phyloP scores from a whole-genome alignment of 2,797 vertebrate genomes.

The Somateria mollissima region DNA sequence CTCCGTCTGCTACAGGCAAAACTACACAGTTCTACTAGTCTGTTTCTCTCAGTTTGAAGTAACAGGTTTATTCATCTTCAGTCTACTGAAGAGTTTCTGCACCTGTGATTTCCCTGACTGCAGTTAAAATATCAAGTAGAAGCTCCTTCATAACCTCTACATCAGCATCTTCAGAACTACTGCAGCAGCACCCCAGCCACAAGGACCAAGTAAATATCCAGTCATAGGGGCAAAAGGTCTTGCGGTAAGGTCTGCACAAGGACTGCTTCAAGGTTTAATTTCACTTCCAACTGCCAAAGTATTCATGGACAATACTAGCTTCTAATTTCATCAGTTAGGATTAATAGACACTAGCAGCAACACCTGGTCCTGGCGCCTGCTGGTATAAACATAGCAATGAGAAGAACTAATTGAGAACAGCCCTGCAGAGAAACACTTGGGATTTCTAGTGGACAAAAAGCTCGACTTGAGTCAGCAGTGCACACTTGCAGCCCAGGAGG shows the following conservation, averaged over 20 bases:
- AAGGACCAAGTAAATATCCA: not conserved
- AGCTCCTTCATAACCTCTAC: not conserved
- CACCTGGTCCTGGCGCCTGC: not conserved
- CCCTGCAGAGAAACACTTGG: no score
- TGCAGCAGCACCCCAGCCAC: not conserved
- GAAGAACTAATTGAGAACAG: no score
- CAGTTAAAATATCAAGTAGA: not conserved
- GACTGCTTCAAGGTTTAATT: not conserved
- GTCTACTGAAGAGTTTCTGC: not conserved
- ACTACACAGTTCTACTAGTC: not conserved
- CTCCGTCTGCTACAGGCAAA: not conserved
- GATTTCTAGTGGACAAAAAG: no score
- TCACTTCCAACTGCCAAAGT: not conserved
- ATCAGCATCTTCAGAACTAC: not conserved
- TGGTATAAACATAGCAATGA: not conserved
- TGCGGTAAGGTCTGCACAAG: not conserved
- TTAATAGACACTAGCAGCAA: not conserved
- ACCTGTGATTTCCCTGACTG: not conserved
- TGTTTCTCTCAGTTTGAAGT: not conserved
- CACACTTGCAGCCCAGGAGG: no score
- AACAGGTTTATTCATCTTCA: not conserved
- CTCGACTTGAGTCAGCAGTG: no score
- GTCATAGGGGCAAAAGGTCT: not conserved
- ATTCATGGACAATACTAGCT: not conserved
- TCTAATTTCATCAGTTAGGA: not conserved